Conservation (phyloP, 2,113 vertebrate genomes). For the Penelope pileata region DNA sequence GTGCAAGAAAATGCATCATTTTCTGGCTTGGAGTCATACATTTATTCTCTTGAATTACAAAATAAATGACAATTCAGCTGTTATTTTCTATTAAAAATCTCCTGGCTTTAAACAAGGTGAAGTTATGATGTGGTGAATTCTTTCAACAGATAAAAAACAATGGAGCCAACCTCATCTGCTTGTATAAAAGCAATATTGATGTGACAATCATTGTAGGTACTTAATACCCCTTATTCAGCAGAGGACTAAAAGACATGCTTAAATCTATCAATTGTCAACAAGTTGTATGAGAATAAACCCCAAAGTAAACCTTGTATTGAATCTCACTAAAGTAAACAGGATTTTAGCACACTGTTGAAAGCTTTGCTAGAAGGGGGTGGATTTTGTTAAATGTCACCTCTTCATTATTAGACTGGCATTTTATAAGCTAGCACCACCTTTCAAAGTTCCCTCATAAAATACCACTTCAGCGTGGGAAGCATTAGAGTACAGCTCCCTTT, state of each 20-base stretch:
- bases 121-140: slow-evolving; percentile 7
- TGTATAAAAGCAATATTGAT: background rate
- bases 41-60: slow-evolving; percentile 10
- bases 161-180: background rate
- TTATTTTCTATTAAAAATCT: slow-evolving; percentile 35
- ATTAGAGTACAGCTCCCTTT: background rate
- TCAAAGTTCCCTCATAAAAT: background rate
- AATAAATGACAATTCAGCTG: slow-evolving; percentile 22
- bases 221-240: background rate
- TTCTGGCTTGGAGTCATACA: background rate
- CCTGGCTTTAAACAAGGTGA: background rate
- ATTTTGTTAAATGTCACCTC: slow-evolving; percentile 52
- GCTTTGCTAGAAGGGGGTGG: background rate
- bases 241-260: background rate
- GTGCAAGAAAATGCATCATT: too few species aligned
- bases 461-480: background rate
- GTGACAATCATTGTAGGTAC: background rate
- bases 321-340: background rate
- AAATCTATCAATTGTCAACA: background rate
- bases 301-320: background rate
- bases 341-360: background rate
- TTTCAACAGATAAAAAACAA: background rate
- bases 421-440: slow-evolving; percentile 34
- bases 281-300: background rate
- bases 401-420: slow-evolving; percentile 36